A percentile compares a stretch with the other conserved stretches of the same genome.
These are phyloP conservation scores for Ennomos quercinarius DNA, from an alignment of 2,888 invertebrate genomes.

Conservation along the genomic window DNA sequence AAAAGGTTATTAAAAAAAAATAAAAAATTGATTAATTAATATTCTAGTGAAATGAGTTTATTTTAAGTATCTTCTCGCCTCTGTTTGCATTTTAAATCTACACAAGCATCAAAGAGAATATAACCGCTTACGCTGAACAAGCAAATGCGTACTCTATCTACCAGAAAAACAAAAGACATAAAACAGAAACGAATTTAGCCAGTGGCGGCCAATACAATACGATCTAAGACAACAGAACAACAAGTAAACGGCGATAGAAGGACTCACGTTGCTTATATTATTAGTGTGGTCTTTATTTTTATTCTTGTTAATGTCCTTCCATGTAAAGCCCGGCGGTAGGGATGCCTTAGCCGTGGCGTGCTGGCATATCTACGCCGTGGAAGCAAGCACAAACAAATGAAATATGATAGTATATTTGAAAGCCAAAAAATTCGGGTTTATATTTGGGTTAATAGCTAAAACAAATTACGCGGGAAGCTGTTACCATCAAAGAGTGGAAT, in stretches of 20 bases:
- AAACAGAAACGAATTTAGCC: constrained; percentile 7
- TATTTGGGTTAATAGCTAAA: constrained; percentile 4
- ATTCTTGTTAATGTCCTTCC: constrained; percentile 78
- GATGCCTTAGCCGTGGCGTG: constrained; percentile 71
- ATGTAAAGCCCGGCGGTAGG: constrained; percentile 76
- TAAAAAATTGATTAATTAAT: too few relatives aligned
- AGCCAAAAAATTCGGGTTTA: constrained; percentile 41
- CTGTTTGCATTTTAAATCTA: constrained; percentile 11
- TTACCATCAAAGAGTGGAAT: constrained; percentile 1
- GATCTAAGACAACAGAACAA: constrained; percentile 20
- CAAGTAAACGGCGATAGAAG: constrained; percentile 21
- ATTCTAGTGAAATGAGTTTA: too few relatives aligned
- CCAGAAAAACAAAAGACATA: constrained; percentile 14
- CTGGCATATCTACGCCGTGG: constrained; percentile 72
- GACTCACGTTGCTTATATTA: constrained; percentile 72
- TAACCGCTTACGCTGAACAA: too few relatives aligned
- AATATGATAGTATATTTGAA: constrained; percentile 55
- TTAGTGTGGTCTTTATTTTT: constrained; percentile 71
- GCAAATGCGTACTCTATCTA: constrained; percentile 1
- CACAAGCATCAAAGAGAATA: too few relatives aligned
- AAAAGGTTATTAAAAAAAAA: too few relatives aligned
- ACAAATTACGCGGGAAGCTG: constrained; percentile 1
- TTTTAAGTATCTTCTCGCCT: constrained; percentile 13
- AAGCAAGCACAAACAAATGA: constrained; percentile 69
- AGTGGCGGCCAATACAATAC: constrained; percentile 23